phyloP scores from a whole-genome alignment of 2,113 vertebrate species.

The Semnopithecus entellus region DNA sequence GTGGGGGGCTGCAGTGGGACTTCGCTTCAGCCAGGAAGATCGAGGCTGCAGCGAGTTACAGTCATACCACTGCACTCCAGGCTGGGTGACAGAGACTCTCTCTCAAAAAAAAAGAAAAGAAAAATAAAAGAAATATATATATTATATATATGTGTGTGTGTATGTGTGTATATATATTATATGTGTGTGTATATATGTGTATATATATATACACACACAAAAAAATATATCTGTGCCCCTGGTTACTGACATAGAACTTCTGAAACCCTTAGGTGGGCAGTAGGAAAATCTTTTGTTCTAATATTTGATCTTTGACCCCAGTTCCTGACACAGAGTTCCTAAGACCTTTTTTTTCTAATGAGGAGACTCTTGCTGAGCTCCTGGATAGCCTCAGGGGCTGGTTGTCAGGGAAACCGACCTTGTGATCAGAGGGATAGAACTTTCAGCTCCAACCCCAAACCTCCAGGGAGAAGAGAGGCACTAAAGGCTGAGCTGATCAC shows the following conservation, averaged over 20 bases:
- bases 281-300: not conserved
- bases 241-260: not conserved
- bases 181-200: not conserved
- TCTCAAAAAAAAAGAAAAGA: no score
- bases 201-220: accelerated
- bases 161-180: no score
- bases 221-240: not conserved
- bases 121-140: not conserved
- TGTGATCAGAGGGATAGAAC: not conserved
- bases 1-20: no score
- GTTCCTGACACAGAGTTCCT: not conserved
- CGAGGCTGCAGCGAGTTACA: no score
- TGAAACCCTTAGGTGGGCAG: not conserved
- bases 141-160: not conserved
- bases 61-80: no score
- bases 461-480: not conserved
- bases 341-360: not conserved
- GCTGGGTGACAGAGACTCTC: no score
- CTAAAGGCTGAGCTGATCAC: not conserved
- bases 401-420: not conserved
- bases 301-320: not conserved
- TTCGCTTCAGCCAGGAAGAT: no score
- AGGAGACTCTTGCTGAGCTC: not conserved
- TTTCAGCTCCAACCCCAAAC: not conserved
- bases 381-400: not conserved